phyloP scores from a whole-genome alignment of 2,888 invertebrate species.

The Microctonus brassicae region DNA sequence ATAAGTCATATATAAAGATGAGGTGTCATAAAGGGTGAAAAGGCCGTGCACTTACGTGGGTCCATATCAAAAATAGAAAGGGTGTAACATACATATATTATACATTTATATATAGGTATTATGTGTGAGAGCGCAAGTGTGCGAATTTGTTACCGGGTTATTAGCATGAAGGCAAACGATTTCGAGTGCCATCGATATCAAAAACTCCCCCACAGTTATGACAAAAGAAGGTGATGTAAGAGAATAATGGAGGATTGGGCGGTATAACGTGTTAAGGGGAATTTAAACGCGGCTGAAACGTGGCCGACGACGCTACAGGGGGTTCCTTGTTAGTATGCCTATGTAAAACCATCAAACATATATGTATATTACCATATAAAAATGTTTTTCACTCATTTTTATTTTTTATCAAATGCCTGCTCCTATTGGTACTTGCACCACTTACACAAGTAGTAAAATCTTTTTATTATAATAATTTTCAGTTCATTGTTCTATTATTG shows the following conservation, averaged over 20 bases:
- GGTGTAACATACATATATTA: not conserved
- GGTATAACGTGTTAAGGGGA: slow-evolving; percentile 43
- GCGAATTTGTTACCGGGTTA: slow-evolving; percentile 59
- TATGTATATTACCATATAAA: no score
- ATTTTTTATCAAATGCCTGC: not conserved
- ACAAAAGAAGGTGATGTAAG: slow-evolving; percentile 18
- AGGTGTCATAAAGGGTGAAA: slow-evolving; percentile 46
- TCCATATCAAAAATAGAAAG: not conserved
- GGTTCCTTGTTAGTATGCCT: slow-evolving; percentile 57
- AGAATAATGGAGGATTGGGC: slow-evolving; percentile 25
- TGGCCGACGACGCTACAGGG: slow-evolving; percentile 54
- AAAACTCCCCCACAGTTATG: slow-evolving; percentile 30
- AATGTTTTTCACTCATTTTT: slow-evolving; percentile 35
- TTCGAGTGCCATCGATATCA: slow-evolving; percentile 59
- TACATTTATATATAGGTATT: slow-evolving; percentile 22
- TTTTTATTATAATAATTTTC: no score
- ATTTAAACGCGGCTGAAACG: slow-evolving; percentile 54
- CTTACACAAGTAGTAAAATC: slow-evolving; percentile 2
- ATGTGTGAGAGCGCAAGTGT: slow-evolving; percentile 62
- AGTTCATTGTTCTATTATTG: no score
- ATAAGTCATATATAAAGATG: slow-evolving; percentile 56
- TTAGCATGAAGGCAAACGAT: slow-evolving; percentile 62
- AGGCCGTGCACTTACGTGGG: slow-evolving; percentile 13
- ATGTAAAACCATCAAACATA: no score
- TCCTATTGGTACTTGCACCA: not conserved